Evolutionary conservation across 2,888 invertebrate species (phyloP), one percentile per base, ranked within the genome.

Genomic region (Ecliptopera silaceata): DNA sequence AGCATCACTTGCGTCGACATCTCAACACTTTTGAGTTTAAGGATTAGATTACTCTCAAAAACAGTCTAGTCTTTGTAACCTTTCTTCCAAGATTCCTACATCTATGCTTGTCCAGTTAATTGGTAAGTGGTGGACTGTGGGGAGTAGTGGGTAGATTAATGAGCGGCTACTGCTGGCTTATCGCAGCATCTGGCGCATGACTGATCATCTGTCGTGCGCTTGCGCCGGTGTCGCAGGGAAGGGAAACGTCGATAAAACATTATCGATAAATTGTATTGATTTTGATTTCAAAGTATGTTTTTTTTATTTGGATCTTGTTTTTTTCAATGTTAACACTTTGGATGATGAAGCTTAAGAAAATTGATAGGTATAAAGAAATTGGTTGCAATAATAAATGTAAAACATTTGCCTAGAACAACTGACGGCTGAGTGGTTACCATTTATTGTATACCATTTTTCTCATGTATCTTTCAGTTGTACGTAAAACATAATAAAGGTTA

Each of bases 171-270:
- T 77, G 89, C 84, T 71, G 78, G 77, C 87, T 89, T 90, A 90
- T 90, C 89, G 77, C 83, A 79, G 83, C 86, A 90, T 90, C 90
- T 83, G 82, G 90, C 88, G 87, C 88, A 89, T 90, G 91, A 91
- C 84, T 89, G 91, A 91, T 91, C 89, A 90, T 90, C 90, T 89
- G 91, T 90, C 90, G 87, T 89, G 88, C 84, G 84, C 87, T 79
- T 83, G 88, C 88, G 88, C 84, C 82, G 84, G 83, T 79, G 76
- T 71, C 68, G 57, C 62, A 86, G 87, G 74, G 84, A 72, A 70
- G 84, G 58, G 58, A 54, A 32, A 41, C 38, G 45, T 38, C 53
- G 58, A 58, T 55, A 55, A 50, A 57, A 48, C 69, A 64, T 61
- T 64, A 63, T 69, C 65, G 66, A 72, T 62, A 57, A 53, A 48